phyloP scores from a whole-genome alignment of 2,888 invertebrate species.

The Hedychridium roseum region DNA sequence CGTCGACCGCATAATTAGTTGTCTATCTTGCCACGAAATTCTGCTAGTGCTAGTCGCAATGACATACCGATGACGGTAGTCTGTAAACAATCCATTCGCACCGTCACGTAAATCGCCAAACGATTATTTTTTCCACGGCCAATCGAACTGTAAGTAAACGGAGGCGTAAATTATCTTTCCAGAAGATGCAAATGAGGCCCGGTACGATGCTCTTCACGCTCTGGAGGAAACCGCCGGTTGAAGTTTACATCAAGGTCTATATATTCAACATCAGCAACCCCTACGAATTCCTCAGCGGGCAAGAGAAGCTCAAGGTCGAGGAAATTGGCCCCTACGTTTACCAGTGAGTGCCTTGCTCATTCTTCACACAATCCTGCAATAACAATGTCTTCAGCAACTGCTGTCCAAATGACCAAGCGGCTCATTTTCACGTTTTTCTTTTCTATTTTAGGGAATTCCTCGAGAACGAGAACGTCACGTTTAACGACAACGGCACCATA shows the following conservation, averaged over 20 bases:
- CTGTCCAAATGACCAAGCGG: not conserved
- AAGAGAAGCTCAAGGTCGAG: slow-evolving; percentile 72
- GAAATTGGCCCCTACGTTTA: slow-evolving; percentile 86
- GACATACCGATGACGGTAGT: too few relatives aligned
- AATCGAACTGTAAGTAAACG: too few relatives aligned
- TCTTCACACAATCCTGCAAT: slow-evolving; percentile 8
- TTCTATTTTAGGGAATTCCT: slow-evolving; percentile 70
- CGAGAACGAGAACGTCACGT: slow-evolving; percentile 72
- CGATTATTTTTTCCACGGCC: too few relatives aligned
- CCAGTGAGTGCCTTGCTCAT: slow-evolving; percentile 76
- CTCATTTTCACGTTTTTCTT: not conserved
- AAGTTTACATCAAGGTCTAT: slow-evolving; percentile 73
- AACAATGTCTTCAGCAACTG: not conserved
- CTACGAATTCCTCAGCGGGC: slow-evolving; percentile 73
- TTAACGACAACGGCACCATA: slow-evolving; percentile 73
- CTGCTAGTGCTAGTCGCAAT: too few relatives aligned
- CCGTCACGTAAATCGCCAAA: too few relatives aligned
- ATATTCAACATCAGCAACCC: slow-evolving; percentile 85
- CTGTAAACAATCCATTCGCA: too few relatives aligned
- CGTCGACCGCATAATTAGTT: too few relatives aligned
- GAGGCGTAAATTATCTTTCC: slow-evolving; percentile 41
- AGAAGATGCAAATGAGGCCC: slow-evolving; percentile 67
- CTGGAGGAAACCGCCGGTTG: slow-evolving; percentile 74
- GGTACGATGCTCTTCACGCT: slow-evolving; percentile 70
- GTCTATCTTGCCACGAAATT: too few relatives aligned